Conservation (phyloP, 2,113 vertebrate species). For the Microtus ochrogaster region DNA sequence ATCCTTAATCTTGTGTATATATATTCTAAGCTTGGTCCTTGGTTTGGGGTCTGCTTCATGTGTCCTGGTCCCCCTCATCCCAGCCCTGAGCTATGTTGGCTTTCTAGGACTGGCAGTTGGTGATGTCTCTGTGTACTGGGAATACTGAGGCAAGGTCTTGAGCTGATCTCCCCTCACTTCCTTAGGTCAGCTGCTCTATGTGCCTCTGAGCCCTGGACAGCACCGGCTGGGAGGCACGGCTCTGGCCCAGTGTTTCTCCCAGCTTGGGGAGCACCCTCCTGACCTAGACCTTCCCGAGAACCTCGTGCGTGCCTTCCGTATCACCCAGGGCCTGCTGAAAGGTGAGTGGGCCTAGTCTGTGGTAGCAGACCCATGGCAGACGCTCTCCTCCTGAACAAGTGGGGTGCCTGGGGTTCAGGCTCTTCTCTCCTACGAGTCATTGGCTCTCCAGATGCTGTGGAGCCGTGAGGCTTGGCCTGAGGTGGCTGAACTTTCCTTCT, state of each 20-base stretch:
- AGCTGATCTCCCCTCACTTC: background rate
- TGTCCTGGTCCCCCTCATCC: background rate
- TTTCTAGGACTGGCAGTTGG: background rate
- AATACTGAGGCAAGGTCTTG: background rate
- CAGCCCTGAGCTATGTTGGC: background rate
- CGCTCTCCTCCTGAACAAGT: background rate
- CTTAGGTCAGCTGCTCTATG: conserved; percentile 91
- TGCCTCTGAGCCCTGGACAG: conserved; percentile 88
- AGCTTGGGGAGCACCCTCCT: conserved; percentile 92
- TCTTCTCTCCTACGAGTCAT: background rate
- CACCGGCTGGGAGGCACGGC: conserved; percentile 93
- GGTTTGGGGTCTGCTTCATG: background rate
- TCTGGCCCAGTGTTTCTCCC: conserved; percentile 93
- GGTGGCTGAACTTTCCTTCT: background rate
- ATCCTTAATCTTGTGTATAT: accelerated
- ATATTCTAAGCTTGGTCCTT: background rate
- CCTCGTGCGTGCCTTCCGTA: conserved; percentile 88
- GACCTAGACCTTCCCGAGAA: conserved; percentile 90
- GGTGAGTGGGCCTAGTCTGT: conserved; percentile 80
- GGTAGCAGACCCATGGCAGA: background rate
- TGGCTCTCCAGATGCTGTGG: background rate
- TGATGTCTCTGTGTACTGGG: background rate
- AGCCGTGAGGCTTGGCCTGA: background rate
- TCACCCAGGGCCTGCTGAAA: conserved; percentile 90
- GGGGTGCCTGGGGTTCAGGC: background rate